Evolutionary conservation across 2,113 vertebrate species (phyloP).

Genomic region (Rhinichthys klamathensis): DNA sequence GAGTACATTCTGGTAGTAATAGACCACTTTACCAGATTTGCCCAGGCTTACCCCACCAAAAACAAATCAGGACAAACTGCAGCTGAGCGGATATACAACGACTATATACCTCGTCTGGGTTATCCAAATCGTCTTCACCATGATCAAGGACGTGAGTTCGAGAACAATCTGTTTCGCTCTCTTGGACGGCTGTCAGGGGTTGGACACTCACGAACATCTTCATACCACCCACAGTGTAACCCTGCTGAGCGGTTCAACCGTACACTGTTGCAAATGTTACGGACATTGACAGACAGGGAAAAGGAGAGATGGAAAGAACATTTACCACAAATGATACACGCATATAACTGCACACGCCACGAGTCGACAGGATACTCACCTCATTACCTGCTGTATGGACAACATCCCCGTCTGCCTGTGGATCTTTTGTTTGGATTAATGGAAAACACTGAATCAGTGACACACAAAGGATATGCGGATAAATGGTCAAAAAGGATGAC

Average conservation of each 20-base stretch:
- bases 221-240: background rate
- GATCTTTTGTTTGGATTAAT: no score
- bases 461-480: no score
- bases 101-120: background rate
- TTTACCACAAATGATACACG: no score
- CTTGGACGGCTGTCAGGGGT: background rate
- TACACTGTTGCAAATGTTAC: background rate
- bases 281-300: background rate
- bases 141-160: constrained; percentile 24
- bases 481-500: no score
- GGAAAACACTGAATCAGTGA: no score
- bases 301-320: background rate
- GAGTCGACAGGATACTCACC: no score
- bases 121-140: constrained; percentile 16
- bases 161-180: background rate
- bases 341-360: no score
- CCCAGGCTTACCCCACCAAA: background rate
- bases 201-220: background rate
- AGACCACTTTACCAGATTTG: constrained; percentile 14
- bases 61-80: background rate
- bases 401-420: no score
- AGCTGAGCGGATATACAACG: constrained; percentile 13
- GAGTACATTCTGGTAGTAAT: constrained; percentile 19
- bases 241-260: no score
- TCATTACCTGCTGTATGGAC: no score